phyloP scores from a whole-genome alignment of 2,113 vertebrate genomes.

The Patagioenas fasciata region DNA sequence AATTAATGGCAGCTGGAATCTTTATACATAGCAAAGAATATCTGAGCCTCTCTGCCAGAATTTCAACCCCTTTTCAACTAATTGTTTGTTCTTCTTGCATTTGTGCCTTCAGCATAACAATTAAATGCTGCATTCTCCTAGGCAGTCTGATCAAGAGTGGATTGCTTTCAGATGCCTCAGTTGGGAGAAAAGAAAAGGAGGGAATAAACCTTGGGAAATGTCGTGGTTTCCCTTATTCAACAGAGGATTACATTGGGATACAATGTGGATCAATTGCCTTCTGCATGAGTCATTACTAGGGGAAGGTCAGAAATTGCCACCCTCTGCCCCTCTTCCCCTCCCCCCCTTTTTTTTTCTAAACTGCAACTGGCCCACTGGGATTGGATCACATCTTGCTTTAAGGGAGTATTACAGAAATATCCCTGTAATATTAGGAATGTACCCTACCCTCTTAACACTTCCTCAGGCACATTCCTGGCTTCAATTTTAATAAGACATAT shows the following conservation, averaged over 20 bases:
- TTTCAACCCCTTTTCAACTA: neutral
- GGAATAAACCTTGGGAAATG: neutral
- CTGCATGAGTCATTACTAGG: neutral
- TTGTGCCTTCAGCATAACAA: neutral
- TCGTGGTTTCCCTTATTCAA: neutral
- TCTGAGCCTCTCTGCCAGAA: neutral
- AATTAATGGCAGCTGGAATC: conserved; percentile 32
- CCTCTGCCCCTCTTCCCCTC: accelerated
- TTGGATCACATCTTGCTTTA: neutral
- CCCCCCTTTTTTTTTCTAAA: neutral
- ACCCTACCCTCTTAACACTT: neutral
- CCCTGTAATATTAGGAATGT: neutral
- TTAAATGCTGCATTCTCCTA: neutral
- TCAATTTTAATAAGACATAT: neutral
- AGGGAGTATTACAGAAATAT: neutral
- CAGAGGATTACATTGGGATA: neutral
- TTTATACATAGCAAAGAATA: neutral
- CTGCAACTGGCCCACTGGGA: neutral
- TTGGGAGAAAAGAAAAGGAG: neutral
- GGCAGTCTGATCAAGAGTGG: neutral
- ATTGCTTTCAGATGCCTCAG: neutral
- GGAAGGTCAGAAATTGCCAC: neutral
- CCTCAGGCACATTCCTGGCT: neutral
- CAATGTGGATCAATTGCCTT: neutral
- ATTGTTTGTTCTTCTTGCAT: neutral